These are phyloP conservation scores for Ictalurus furcatus DNA, from an alignment of 2,113 vertebrate species.

Conservation along the genomic window DNA sequence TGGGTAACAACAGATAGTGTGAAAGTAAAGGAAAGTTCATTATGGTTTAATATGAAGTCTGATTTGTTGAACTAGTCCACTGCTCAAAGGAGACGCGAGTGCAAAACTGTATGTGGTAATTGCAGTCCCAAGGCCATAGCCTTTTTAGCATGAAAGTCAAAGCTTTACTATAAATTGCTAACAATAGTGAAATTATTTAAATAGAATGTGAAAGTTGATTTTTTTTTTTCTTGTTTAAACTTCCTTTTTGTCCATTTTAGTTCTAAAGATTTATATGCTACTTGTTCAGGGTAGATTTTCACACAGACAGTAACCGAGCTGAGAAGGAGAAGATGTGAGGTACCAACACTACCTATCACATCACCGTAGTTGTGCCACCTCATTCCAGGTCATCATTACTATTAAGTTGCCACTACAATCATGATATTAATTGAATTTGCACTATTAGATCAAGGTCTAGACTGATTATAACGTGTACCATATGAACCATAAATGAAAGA, in stretches of 20 bases:
- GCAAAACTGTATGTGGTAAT: no score
- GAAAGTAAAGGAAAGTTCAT: no score
- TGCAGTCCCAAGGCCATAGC: no score
- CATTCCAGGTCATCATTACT: neutral
- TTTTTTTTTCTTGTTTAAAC: neutral
- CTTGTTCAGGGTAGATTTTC: neutral
- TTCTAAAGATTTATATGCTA: neutral
- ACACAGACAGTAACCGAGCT: neutral
- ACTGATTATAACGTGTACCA: no score
- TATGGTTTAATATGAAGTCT: no score
- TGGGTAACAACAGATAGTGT: no score
- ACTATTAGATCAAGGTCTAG: neutral
- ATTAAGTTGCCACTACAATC: neutral
- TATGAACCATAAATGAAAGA: no score
- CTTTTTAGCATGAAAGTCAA: neutral
- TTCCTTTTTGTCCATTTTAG: neutral
- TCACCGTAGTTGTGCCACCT: neutral
- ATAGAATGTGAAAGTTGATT: neutral
- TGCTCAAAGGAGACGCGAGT: no score
- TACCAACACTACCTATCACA: neutral
- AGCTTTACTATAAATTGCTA: neutral
- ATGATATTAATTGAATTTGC: neutral
- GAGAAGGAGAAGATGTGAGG: neutral
- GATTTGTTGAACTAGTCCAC: no score
- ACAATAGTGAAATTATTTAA: neutral